Percentiles rank a stretch among this genome's conserved stretches.
These are phyloP conservation scores for Troides oblongomaculatus DNA, from an alignment of 2,888 invertebrate species.

Conservation along the genomic window DNA sequence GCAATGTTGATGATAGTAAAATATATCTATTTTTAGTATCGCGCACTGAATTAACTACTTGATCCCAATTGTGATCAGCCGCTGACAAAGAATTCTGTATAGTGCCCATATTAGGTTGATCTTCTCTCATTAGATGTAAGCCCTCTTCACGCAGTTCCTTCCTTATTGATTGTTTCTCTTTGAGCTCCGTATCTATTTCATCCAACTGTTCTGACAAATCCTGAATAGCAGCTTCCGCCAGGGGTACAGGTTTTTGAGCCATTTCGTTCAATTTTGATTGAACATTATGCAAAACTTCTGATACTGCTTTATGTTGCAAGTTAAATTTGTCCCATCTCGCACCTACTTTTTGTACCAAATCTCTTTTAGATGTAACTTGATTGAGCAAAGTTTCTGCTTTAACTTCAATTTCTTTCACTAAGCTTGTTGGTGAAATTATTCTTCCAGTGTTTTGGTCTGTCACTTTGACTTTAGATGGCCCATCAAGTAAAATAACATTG, in stretches of 20 bases:
- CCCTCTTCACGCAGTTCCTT: conserved; percentile 90
- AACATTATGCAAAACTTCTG: conserved; percentile 81
- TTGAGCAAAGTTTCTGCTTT: conserved; percentile 84
- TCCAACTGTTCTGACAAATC: conserved; percentile 75
- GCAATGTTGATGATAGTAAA: conserved; percentile 85
- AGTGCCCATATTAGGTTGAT: conserved; percentile 88
- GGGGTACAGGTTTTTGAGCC: conserved; percentile 70
- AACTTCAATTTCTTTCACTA: conserved; percentile 86
- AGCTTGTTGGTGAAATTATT: conserved; percentile 85
- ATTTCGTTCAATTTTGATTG: conserved; percentile 80
- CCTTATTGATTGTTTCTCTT: conserved; percentile 82
- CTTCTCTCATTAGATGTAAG: conserved; percentile 88
- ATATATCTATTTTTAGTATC: conserved; percentile 88
- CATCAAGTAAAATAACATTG: conserved; percentile 84
- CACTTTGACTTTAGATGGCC: conserved; percentile 83
- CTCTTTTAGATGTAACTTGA: conserved; percentile 83
- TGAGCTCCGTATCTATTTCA: conserved; percentile 77
- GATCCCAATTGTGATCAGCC: conserved; percentile 90
- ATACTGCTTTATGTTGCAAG: conserved; percentile 84
- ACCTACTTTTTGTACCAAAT: conserved; percentile 84
- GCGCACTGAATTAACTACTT: conserved; percentile 85
- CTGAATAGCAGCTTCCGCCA: conserved; percentile 71
- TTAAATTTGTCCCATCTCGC: conserved; percentile 90
- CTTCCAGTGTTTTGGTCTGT: conserved; percentile 85
- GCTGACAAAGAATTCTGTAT: conserved; percentile 89